These are phyloP conservation scores for Brachionus rotundiformis DNA, from an alignment of 1,140 invertebrate genomes.

Conservation along the genomic window DNA sequence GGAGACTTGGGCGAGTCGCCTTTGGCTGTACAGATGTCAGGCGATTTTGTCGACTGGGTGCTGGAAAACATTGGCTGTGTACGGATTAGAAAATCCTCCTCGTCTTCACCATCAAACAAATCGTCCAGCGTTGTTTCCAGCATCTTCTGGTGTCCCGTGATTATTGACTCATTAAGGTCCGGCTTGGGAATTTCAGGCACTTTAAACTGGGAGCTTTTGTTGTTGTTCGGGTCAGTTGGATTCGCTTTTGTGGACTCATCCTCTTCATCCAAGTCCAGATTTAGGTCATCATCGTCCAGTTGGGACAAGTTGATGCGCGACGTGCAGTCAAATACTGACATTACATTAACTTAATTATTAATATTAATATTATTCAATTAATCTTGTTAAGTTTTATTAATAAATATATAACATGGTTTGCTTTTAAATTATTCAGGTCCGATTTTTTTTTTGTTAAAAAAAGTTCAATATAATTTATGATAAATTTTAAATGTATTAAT, in stretches of 20 bases:
- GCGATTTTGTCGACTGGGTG: not conserved
- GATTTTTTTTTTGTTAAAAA: not conserved
- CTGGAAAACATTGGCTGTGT: constrained; percentile 44
- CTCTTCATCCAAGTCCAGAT: constrained; percentile 26
- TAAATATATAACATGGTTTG: not conserved
- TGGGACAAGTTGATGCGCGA: not conserved
- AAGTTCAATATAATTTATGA: not conserved
- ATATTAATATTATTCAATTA: not conserved
- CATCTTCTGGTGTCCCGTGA: not conserved
- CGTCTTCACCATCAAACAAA: constrained; percentile 45
- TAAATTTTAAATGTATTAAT: not conserved
- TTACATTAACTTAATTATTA: not conserved
- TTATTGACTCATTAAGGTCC: not conserved
- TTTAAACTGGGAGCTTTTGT: not conserved
- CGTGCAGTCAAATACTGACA: not conserved
- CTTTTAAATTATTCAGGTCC: not conserved
- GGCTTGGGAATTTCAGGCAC: not conserved
- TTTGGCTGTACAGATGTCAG: not conserved
- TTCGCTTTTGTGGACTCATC: not conserved
- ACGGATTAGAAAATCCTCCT: constrained; percentile 35
- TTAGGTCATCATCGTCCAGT: not conserved
- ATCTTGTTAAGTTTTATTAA: too few relatives aligned
- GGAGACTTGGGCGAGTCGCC: not conserved
- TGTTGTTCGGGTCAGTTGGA: not conserved
- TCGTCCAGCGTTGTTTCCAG: constrained; percentile 3